These are phyloP conservation scores for Daphoenositta chrysoptera DNA, from an alignment of 2,113 vertebrate species.

Conservation along the genomic window DNA sequence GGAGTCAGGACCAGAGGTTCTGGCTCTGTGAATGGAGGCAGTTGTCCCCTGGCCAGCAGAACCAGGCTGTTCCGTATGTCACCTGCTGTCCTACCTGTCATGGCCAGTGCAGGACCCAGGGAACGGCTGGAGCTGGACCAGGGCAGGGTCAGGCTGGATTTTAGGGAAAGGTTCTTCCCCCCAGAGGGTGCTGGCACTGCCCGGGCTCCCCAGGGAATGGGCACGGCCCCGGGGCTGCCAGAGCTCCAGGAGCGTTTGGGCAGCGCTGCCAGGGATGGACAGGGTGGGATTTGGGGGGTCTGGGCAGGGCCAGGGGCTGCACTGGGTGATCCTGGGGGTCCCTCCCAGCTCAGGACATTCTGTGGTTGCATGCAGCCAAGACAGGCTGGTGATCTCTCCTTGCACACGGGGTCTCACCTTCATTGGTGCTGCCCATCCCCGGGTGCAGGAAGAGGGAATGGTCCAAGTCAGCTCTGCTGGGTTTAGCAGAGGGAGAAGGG, in stretches of 20 bases:
- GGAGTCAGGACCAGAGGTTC: not conserved
- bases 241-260: not conserved
- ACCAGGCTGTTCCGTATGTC: not conserved
- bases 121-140: not conserved
- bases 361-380: fast-evolving
- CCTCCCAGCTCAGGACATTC: not conserved
- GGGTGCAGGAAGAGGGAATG: not conserved
- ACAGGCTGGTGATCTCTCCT: not conserved
- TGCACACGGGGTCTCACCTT: not conserved
- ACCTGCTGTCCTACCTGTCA: not conserved
- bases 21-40: not conserved
- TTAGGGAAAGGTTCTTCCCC: not conserved
- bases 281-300: not conserved
- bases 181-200: not conserved
- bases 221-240: not conserved
- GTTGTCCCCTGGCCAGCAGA: not conserved
- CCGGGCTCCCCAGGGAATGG: not conserved
- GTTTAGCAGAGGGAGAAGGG: not conserved
- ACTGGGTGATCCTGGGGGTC: fast-evolving
- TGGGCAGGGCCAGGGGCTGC: fast-evolving
- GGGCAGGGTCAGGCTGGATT: fast-evolving
- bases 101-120: not conserved
- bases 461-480: not conserved
- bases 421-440: not conserved
- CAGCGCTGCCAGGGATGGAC: not conserved